These are phyloP conservation scores for Plodia interpunctella DNA, from an alignment of 1,140 invertebrate genomes.

Conservation along the genomic window DNA sequence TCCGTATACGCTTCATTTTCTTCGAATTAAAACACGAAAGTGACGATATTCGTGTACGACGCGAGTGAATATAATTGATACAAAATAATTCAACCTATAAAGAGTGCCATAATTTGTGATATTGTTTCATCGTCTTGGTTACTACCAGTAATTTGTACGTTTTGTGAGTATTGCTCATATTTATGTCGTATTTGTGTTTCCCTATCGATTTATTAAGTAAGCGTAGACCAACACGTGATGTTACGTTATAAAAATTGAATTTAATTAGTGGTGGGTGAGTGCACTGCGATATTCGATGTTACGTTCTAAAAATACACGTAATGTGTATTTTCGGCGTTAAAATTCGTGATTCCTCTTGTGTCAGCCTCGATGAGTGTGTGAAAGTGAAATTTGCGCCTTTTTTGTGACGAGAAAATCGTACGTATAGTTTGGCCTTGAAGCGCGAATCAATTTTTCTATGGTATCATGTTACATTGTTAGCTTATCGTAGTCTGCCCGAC, in stretches of 20 bases:
- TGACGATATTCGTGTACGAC: constrained; percentile 43
- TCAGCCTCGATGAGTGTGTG: constrained; percentile 52
- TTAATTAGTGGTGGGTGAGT: constrained; percentile 35
- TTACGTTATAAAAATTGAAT: constrained; percentile 30
- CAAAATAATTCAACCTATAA: constrained; percentile 28
- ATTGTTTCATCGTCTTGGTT: constrained; percentile 46
- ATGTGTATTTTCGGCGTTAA: constrained; percentile 61
- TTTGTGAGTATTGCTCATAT: constrained; percentile 59
- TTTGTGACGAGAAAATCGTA: constrained; percentile 29
- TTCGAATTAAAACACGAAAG: constrained; percentile 41
- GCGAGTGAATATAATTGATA: constrained; percentile 44
- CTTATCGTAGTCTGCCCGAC: neutral
- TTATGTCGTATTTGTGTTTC: constrained; percentile 43
- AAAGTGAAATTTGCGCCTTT: constrained; percentile 51
- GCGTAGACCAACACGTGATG: constrained; percentile 41
- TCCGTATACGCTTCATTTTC: constrained; percentile 54
- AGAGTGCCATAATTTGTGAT: constrained; percentile 29
- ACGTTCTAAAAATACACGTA: constrained; percentile 59
- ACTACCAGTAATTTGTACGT: constrained; percentile 49
- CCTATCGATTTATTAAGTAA: constrained; percentile 47
- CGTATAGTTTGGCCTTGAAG: constrained; percentile 45
- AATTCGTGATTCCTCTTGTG: constrained; percentile 64
- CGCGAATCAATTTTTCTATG: constrained; percentile 26
- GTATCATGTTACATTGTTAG: constrained; percentile 33
- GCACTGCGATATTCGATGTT: neutral